Evolutionary conservation across 2,797 vertebrate genomes (phyloP), one percentile per base, ranked within the genome.

Genomic region (Myotis vivesi): DNA sequence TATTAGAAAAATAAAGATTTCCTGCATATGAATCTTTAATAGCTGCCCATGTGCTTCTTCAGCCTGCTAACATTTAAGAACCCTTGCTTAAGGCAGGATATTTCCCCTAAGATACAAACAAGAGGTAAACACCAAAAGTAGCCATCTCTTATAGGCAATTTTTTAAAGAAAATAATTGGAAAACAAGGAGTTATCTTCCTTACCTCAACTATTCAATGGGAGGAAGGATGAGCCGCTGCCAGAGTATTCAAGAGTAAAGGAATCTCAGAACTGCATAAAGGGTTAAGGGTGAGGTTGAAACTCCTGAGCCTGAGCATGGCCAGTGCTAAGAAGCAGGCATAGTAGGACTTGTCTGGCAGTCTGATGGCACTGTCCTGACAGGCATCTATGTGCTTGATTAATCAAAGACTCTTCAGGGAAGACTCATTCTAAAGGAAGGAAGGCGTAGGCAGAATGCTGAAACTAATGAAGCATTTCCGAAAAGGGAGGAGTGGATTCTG

Each of bases 1-100:
- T 89, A 28, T 92, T 82, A 93, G 41, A 66, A 95, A 96, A 94
- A 73, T 64, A 92, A 77, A 88, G 41, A 36, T 36, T 80, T 68
- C 38, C 44, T 82, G 13, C 6, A 73, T 87, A 64, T 53, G 41
- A 85, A 68, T 46, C 20, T 84, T 95, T 85, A 75, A 79, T 11
- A 88, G 25, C 20, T 66, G 8, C 3, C 22, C 41, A 30, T 73
- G n/a, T 77, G 53, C 89, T 64, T 87, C 22, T 79, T 85, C 10
- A 49, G 33, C 2, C 25, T 71, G 23, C 17, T 76, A 57, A 79
- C 23, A 51, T 53, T 93, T 81, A 80, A 62, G 53, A 92, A 94
- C 7, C 5, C 19, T 68, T 91, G n/a, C 30, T 66, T 86, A n/a
- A 84, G 44, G 59, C 5, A 95, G 57, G 38, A 33, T 49, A 46